These are phyloP conservation scores for Sinodicranocentrus sp. DNA, from an alignment of 2,888 invertebrate genomes.

Conservation along the genomic window DNA sequence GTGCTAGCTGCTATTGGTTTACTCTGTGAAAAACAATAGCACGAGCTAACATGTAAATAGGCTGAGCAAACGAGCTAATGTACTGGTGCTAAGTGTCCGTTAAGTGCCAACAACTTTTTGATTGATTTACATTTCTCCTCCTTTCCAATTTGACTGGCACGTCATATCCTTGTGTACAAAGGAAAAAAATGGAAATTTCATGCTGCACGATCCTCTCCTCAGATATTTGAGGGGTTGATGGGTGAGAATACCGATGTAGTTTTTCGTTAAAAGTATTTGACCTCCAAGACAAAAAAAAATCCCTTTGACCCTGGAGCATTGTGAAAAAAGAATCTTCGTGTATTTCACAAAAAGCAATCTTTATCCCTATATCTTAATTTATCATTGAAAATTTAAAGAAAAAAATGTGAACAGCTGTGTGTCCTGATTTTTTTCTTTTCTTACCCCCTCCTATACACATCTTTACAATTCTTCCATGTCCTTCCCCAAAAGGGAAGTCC, in stretches of 20 bases:
- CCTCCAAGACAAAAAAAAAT: constrained; percentile 56
- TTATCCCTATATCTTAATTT: constrained; percentile 32
- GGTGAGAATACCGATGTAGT: constrained; percentile 20
- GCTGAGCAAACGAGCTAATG: constrained; percentile 31
- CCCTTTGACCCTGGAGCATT: constrained; percentile 41
- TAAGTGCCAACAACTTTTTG: constrained; percentile 53
- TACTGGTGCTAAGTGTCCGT: constrained; percentile 52
- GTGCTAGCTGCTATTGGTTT: neutral
- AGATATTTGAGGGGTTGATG: constrained; percentile 18
- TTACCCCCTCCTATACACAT: neutral
- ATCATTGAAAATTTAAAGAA: constrained; percentile 21
- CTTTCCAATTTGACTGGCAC: neutral
- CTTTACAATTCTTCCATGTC: constrained; percentile 36
- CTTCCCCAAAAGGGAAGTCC: constrained; percentile 36
- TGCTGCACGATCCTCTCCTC: constrained; percentile 8
- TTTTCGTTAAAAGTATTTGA: constrained; percentile 43
- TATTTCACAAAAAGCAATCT: constrained; percentile 18
- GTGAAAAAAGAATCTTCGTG: neutral
- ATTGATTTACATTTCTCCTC: constrained; percentile 57
- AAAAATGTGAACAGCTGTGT: constrained; percentile 48
- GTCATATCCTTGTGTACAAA: neutral
- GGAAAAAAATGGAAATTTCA: constrained; percentile 38
- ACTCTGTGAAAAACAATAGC: constrained; percentile 51
- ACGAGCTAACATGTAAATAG: constrained; percentile 48
- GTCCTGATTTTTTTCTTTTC: constrained; percentile 8